Evolutionary conservation across 2,113 vertebrate species (phyloP).

Genomic region (Deroptyus accipitrinus): DNA sequence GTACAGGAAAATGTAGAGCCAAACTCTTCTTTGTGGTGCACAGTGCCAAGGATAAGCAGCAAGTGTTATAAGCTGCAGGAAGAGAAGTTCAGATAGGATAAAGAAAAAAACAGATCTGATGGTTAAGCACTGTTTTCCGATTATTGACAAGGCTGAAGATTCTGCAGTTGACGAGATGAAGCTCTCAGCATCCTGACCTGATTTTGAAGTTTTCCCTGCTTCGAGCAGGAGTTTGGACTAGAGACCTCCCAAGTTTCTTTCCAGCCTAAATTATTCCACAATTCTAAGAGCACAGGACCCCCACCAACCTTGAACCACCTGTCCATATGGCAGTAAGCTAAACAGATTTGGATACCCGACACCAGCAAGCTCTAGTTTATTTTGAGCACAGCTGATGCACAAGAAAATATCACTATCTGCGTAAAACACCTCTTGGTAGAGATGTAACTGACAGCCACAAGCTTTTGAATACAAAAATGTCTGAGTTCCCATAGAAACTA

Average conservation of each 20-base stretch:
- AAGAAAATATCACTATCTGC: conserved; percentile 26
- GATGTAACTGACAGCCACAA: conserved; percentile 9
- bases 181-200: neutral
- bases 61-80: neutral
- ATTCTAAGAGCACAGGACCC: neutral
- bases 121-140: neutral
- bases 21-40: neutral
- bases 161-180: neutral
- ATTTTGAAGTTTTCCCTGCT: neutral
- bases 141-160: neutral
- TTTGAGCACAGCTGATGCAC: conserved; percentile 33
- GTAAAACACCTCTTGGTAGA: conserved; percentile 17
- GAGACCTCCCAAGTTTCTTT: neutral
- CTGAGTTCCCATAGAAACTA: conserved; percentile 59
- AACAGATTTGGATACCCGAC: conserved; percentile 21
- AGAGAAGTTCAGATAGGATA: neutral
- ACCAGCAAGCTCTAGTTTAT: conserved; percentile 42
- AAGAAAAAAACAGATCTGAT: neutral
- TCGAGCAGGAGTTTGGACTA: neutral
- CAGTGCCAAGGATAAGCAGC: neutral
- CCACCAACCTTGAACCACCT: neutral
- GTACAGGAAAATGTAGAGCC: neutral
- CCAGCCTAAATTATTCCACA: neutral
- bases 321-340: conserved; percentile 17
- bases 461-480: conserved; percentile 9